Conservation (phyloP, 2,888 invertebrate genomes). For the Thysanoteuthis rhombus region DNA sequence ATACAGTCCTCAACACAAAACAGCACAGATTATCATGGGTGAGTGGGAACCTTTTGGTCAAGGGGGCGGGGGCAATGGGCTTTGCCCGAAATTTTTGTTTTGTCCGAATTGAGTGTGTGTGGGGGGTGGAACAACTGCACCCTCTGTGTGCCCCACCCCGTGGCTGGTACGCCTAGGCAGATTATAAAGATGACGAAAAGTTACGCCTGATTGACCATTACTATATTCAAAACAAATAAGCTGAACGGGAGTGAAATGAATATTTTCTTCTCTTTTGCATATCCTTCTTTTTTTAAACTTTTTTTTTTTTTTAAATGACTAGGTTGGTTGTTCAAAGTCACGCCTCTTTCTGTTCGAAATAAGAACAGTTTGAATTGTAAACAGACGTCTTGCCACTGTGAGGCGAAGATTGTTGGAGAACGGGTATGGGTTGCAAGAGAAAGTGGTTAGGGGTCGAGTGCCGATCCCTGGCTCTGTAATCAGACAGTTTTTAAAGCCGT, state of each 20-base stretch:
- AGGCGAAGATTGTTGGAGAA: not conserved
- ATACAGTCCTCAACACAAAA: not conserved
- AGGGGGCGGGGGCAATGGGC: too few species aligned
- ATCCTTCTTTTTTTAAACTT: not conserved
- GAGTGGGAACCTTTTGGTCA: too few species aligned
- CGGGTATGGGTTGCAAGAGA: not conserved
- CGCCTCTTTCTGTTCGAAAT: constrained; percentile 16
- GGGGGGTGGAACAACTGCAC: too few species aligned
- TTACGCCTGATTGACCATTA: not conserved
- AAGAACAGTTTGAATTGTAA: constrained; percentile 29
- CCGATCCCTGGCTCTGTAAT: constrained; percentile 23
- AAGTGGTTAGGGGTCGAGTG: constrained; percentile 13
- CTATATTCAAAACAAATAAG: not conserved
- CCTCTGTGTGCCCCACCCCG: too few species aligned
- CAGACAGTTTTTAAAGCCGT: constrained; percentile 26
- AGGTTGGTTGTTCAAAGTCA: constrained; percentile 14
- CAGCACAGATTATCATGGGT: not conserved
- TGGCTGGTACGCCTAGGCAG: too few species aligned
- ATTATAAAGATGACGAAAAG: not conserved
- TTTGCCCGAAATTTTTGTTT: too few species aligned
- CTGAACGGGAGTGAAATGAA: not conserved
- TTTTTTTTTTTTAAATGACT: constrained; percentile 22
- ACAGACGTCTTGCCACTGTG: constrained; percentile 22
- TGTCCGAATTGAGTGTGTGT: too few species aligned
- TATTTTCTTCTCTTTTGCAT: not conserved